These are phyloP conservation scores for Neoitamus cyanurus DNA, from an alignment of 2,888 invertebrate genomes.

Conservation along the genomic window DNA sequence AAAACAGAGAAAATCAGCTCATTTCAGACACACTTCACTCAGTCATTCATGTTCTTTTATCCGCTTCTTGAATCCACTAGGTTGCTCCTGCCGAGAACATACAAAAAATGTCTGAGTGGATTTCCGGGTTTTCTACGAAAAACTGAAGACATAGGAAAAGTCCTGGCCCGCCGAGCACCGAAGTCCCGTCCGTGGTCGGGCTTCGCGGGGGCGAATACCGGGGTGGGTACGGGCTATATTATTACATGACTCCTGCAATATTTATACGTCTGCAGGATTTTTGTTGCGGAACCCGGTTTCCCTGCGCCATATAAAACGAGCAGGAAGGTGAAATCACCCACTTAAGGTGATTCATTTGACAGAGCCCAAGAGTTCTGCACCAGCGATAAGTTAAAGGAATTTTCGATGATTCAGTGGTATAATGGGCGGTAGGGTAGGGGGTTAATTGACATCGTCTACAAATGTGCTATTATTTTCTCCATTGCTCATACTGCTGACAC, in stretches of 20 bases:
- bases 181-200: background rate
- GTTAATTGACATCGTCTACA: background rate
- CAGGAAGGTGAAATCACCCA: background rate
- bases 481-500: too few relatives aligned
- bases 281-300: background rate
- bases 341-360: background rate
- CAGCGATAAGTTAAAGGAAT: background rate
- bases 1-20: background rate
- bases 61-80: background rate
- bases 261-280: slow-evolving; percentile 1
- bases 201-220: background rate
- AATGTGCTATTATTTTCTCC: background rate
- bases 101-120: background rate
- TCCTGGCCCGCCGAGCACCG: background rate
- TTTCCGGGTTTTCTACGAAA: background rate
- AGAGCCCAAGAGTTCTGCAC: background rate
- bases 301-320: background rate
- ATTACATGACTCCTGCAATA: background rate
- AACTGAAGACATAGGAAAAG: background rate
- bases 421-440: background rate
- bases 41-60: background rate
- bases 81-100: background rate
- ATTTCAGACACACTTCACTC: slow-evolving; percentile 1
- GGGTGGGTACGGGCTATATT: background rate
- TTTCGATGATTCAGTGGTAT: background rate